phyloP scores from a whole-genome alignment of 2,797 vertebrate species.

The Sardinella longiceps region DNA sequence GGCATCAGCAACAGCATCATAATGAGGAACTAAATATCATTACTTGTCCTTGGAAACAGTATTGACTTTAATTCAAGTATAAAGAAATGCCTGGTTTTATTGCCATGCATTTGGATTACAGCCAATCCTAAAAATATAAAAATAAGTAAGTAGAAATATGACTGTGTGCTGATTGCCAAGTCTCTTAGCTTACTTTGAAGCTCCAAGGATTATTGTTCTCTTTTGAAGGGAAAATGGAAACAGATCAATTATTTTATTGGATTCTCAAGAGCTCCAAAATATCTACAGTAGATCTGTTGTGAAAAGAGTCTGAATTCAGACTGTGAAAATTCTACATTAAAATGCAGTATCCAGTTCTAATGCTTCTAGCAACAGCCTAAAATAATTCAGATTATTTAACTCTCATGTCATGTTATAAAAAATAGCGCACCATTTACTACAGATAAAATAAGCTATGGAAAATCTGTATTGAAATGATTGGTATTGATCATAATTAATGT shows the following conservation, averaged over 20 bases:
- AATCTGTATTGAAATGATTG: too few relatives aligned
- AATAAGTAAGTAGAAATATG: not conserved
- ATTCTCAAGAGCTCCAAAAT: not conserved
- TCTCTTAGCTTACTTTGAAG: not conserved
- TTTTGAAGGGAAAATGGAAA: not conserved
- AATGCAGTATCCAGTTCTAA: not conserved
- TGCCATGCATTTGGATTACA: not conserved
- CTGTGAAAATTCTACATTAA: not conserved
- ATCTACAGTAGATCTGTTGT: not conserved
- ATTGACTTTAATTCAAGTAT: not conserved
- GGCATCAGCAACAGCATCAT: not conserved
- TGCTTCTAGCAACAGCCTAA: too few relatives aligned
- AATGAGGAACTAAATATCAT: not conserved
- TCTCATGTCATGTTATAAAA: too few relatives aligned
- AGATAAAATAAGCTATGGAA: too few relatives aligned
- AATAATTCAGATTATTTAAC: too few relatives aligned
- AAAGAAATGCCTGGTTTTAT: not conserved
- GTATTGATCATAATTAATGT: too few relatives aligned
- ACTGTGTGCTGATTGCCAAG: not conserved
- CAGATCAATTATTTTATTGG: not conserved
- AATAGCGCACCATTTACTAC: too few relatives aligned
- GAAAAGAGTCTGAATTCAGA: not conserved
- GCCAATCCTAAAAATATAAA: conserved; percentile 2
- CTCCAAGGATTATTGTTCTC: not conserved
- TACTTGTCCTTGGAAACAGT: not conserved